Base-by-base conservation (phyloP, 2,888 invertebrate species). In the Stomorhina lunata region DNA sequence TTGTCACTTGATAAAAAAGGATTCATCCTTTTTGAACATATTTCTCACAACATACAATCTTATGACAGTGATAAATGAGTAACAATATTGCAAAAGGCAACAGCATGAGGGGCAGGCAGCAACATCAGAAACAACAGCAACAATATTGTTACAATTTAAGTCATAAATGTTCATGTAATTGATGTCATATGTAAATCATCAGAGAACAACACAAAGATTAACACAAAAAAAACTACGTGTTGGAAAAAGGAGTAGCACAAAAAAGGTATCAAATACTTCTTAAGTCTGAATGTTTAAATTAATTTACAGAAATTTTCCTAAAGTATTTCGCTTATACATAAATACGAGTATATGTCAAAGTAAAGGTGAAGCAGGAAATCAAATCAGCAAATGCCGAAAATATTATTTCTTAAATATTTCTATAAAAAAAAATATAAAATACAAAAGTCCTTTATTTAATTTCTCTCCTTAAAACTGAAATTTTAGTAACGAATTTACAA, bases 61-160 rank as follows among this genome's bases (percentile, higher is more conserved):
- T 77, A 37, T 77, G 81, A 77, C 77, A 81, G 25, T 77, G 81
- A 81, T 63, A 72, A 77, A 81, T 77, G 77, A 81, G 61, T 63
- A 63, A 37, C 32, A 45, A 57, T 57, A 34, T 59, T 66, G 50
- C 7, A 29, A 57, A 59, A 57, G 20, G n/a, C n/a, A n/a, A n/a
- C n/a, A n/a, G n/a, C n/a, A n/a, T n/a, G n/a, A n/a, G n/a, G n/a
- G n/a, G n/a, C n/a, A n/a, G n/a, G 3, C 6, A 10, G 2, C 53
- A 55, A 7, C 20, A 55, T 17, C 34, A 25, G 17, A 25, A 55
- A 12, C 43, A 45, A 32, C 61, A 77, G 55, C 34, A 55, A 55
- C 48, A 68, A 63, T 68, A 48, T 69, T 45, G 55, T 25, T 63
- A 57, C 50, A 76, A 65, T 50, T 81, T 57, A 71, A 81, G 55